Evolutionary conservation across 1,140 invertebrate species (phyloP), one percentile per base, ranked within the genome.

Genomic region (Habropoda laboriosa): DNA sequence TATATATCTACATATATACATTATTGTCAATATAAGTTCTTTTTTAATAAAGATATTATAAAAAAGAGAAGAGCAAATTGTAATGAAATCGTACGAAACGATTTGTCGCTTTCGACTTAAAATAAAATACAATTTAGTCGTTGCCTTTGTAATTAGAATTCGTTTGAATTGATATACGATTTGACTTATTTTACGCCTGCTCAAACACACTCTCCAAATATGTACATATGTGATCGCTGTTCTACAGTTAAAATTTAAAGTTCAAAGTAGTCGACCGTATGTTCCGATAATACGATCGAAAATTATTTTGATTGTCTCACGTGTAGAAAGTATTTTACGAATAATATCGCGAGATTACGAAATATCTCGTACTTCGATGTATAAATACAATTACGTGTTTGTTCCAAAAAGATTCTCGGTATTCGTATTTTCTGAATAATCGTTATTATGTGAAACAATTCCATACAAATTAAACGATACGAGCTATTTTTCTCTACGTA

Each of bases 401-500:
- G 63, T 75, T 73, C 40, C 45, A 75, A 18, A 71, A 51, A 79
- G 1, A 21, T 67, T 60, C 24, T 51, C 64, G 30, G 27, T 81
- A 24, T 55, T 79, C 32, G 30, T 45, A 51, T 30, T 35, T 57
- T 55, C 5, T 24, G 32, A 42, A 47, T 6, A 13, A 72, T 63
- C 40, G 10, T 57, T 47, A 12, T 40, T 16, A 12, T 67, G 35
- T 24, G 47, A 67, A 60, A 12, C 24, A 64, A 70, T 70, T 74
- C 27, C n/a, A 30, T 42, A 55, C 27, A 27, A 53, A 49, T 40
- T 2, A 57, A 63, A 79, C 40, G 6, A 61, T 12, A 24, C 45
- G 55, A 80, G 7, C n/a, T 82, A 73, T 78, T 79, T 64, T 70
- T 79, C 18, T 74, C 53, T 24, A 57, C 21, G 27, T 63, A 27